These are phyloP conservation scores for Ptychadena robeensis DNA, from an alignment of 2,797 vertebrate genomes.

Conservation along the genomic window DNA sequence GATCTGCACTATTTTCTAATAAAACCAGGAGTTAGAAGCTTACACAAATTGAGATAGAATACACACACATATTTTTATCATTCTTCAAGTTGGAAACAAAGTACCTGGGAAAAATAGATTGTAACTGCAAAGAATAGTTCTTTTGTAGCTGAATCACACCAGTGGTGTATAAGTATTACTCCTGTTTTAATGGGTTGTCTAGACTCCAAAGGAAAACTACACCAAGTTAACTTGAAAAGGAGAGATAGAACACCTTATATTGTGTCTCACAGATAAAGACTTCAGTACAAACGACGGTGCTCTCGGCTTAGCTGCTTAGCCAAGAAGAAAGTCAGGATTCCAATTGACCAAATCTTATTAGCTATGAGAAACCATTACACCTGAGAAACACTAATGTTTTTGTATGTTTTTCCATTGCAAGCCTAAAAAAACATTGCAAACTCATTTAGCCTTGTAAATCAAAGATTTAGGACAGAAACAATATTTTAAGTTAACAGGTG, in stretches of 20 bases:
- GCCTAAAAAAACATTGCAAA: too few species aligned
- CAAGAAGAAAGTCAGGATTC: too few species aligned
- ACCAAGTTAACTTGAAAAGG: neutral
- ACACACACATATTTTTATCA: neutral
- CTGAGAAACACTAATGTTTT: too few species aligned
- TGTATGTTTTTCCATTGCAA: too few species aligned
- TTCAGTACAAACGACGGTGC: neutral
- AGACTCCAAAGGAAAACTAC: constrained; percentile 32
- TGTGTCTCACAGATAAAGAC: constrained; percentile 5
- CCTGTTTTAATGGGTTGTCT: constrained; percentile 18
- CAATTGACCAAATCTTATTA: too few species aligned
- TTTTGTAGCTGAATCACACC: constrained; percentile 17
- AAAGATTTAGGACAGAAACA: too few species aligned
- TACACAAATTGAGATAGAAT: neutral
- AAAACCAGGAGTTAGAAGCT: neutral
- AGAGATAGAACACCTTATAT: constrained; percentile 12
- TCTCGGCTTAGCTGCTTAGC: neutral
- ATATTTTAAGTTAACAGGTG: too few species aligned
- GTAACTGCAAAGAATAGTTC: constrained; percentile 2
- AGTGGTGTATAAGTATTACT: constrained; percentile 12
- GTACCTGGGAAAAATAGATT: constrained; percentile 10
- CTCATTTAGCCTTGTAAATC: too few species aligned
- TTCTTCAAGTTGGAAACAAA: neutral
- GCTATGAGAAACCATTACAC: too few species aligned
- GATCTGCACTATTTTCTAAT: neutral